A percentile compares a stretch with the other conserved stretches of the same genome.
phyloP scores from a whole-genome alignment of 2,888 invertebrate genomes.

The Dichetophora obliterata region DNA sequence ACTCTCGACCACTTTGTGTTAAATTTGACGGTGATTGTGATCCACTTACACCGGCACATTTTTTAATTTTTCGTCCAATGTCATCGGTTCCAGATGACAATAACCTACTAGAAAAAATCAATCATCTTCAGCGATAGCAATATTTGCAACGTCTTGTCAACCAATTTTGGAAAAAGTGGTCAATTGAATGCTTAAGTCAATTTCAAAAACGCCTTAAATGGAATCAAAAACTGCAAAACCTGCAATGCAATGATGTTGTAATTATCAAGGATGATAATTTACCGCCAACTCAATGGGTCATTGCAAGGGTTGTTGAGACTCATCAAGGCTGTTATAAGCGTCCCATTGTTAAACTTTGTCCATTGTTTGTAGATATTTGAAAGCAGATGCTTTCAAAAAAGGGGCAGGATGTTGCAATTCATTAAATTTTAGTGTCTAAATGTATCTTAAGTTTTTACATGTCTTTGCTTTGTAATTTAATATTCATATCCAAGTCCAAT shows the following conservation, averaged over 20 bases:
- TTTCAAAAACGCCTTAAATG: slow-evolving; percentile 41
- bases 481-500: no score
- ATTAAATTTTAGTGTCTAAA: no score
- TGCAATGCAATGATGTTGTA: slow-evolving; percentile 37
- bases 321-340: slow-evolving; percentile 40
- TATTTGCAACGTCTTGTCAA: slow-evolving; percentile 41
- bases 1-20: slow-evolving; percentile 56
- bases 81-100: slow-evolving; percentile 40
- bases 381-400: background rate
- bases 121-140: slow-evolving; percentile 41
- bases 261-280: slow-evolving; percentile 38
- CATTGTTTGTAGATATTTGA: slow-evolving; percentile 15
- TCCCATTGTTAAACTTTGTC: slow-evolving; percentile 9
- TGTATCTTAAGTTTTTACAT: no score
- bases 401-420: no score
- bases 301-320: slow-evolving; percentile 49
- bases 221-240: slow-evolving; percentile 24
- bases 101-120: slow-evolving; percentile 9
- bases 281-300: slow-evolving; percentile 49
- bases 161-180: no score
- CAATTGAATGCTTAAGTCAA: slow-evolving; percentile 36
- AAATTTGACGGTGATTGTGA: slow-evolving; percentile 48
- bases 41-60: no score
- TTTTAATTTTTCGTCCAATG: slow-evolving; percentile 50
- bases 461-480: no score